These are phyloP conservation scores for Tachyglossus aculeatus DNA, from an alignment of 2,797 vertebrate genomes.

Conservation along the genomic window DNA sequence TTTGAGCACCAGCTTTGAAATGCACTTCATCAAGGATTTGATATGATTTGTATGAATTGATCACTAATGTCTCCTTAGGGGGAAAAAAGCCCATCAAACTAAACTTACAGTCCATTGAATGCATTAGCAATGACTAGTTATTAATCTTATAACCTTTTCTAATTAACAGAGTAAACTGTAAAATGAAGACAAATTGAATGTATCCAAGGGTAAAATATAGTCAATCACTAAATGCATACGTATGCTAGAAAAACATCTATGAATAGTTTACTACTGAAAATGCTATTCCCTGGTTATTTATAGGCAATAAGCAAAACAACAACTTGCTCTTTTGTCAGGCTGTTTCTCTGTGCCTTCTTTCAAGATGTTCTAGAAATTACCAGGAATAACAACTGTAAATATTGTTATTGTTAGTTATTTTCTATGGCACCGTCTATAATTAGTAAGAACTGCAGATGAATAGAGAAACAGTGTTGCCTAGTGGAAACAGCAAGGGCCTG, in stretches of 20 bases:
- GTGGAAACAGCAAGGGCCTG: no score
- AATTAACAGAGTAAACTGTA: slow-evolving; percentile 68
- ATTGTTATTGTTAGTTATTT: not conserved
- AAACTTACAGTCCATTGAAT: slow-evolving; percentile 16
- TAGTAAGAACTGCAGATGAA: not conserved
- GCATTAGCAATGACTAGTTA: slow-evolving; percentile 54
- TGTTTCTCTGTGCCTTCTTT: slow-evolving; percentile 20
- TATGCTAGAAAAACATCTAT: not conserved
- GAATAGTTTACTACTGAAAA: not conserved
- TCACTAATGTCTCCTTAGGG: slow-evolving; percentile 25
- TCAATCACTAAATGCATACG: not conserved
- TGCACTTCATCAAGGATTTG: not conserved
- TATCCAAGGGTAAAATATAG: slow-evolving; percentile 56
- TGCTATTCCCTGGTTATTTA: not conserved
- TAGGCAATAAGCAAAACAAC: slow-evolving; percentile 2
- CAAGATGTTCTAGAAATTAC: not conserved
- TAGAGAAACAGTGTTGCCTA: no score
- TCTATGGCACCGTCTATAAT: not conserved
- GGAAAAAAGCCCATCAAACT: not conserved
- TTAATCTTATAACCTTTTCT: slow-evolving; percentile 69
- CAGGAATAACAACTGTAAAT: not conserved
- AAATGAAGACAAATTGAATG: slow-evolving; percentile 64
- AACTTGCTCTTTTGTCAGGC: slow-evolving; percentile 4
- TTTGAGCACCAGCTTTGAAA: slow-evolving; percentile 34
- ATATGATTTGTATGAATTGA: slow-evolving; percentile 25